Base-by-base conservation (phyloP, 2,888 invertebrate species). In the Aphodius sticticus region DNA sequence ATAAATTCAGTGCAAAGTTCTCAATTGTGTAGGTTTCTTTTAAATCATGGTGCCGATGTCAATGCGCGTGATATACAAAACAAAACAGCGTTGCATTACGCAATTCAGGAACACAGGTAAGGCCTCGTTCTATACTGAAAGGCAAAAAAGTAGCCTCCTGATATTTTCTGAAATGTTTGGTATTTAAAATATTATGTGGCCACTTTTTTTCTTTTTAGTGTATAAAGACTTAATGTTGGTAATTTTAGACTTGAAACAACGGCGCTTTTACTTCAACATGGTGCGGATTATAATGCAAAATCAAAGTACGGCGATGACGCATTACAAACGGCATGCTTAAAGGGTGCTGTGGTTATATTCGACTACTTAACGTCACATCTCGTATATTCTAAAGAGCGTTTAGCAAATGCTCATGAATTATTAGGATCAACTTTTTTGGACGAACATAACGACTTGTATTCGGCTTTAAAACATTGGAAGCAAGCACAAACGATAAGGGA, bases 11-110 rank as follows among this genome's bases (percentile, higher is more conserved):
- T 97, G 82, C 97, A 97, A 90, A 96, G 95, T 85, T 93, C 93
- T 80, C 92, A 93, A 80, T 91, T 98, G 76, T 97, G 97, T 88
- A 92, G 93, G 81, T 96, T 93, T 89, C 91, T 97, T 82, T 92
- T 98, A 80, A 89, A 92, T 84, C 93, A 94, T 87, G 96, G 96
- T 76, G 97, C 96, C 3, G 92, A 93, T 84, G 95, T 96, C 6
- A 96, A 97, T 91, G 96, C 97, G 69, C 92, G 92, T 79, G 97
- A 98, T 90, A 95, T 96, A 87, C 97, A 97, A 89, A 94, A 94
- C 84, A 97, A 97, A 90, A 96, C 97, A 81, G 97, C 97, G 79
- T 91, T 97, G 85, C 97, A 97, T 91, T 97, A 98, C 91, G 96
- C 97, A n/a, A 95, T 97, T 85, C 95, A 95, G 86, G 94, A 95